These are phyloP conservation scores for Varanus komodoensis DNA, from an alignment of 2,113 vertebrate genomes.

Conservation along the genomic window DNA sequence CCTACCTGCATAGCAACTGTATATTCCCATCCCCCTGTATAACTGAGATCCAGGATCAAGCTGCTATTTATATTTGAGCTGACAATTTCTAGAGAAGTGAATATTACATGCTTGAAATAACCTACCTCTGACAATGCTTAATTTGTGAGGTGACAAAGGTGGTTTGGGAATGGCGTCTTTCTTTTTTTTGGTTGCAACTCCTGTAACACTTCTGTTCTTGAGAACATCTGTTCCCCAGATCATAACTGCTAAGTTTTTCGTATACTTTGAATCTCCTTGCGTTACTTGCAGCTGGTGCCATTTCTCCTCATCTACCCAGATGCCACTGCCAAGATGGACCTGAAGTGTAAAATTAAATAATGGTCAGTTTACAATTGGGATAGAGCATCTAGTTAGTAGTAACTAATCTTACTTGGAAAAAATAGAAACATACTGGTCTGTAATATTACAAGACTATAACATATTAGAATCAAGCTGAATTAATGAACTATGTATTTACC, in stretches of 20 bases:
- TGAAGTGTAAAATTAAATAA: constrained; percentile 14
- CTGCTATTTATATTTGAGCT: neutral
- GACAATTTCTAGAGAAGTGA: neutral
- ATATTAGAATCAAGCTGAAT: constrained; percentile 22
- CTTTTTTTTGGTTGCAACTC: constrained; percentile 99
- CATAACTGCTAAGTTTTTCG: constrained; percentile 99
- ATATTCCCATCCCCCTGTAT: neutral
- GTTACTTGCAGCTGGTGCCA: constrained; percentile 99
- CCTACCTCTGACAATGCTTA: constrained; percentile 98
- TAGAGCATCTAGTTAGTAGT: neutral
- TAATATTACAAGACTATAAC: constrained; percentile 26
- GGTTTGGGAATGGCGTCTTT: constrained; percentile 98
- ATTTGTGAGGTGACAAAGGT: constrained; percentile 97
- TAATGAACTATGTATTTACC: neutral
- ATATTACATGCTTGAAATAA: constrained; percentile 55
- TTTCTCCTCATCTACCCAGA: constrained; percentile 99
- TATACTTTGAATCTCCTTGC: constrained; percentile 99
- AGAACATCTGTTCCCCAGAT: constrained; percentile 99
- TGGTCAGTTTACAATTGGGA: constrained; percentile 23
- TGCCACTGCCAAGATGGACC: constrained; percentile 97
- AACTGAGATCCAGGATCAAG: neutral
- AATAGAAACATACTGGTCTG: neutral
- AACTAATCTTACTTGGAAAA: constrained; percentile 19
- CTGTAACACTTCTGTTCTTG: constrained; percentile 98
- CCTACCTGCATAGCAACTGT: too few relatives aligned